Evolutionary conservation across 2,888 invertebrate genomes (phyloP), one percentile per base, ranked within the genome.

Genomic region (Nineta flava): DNA sequence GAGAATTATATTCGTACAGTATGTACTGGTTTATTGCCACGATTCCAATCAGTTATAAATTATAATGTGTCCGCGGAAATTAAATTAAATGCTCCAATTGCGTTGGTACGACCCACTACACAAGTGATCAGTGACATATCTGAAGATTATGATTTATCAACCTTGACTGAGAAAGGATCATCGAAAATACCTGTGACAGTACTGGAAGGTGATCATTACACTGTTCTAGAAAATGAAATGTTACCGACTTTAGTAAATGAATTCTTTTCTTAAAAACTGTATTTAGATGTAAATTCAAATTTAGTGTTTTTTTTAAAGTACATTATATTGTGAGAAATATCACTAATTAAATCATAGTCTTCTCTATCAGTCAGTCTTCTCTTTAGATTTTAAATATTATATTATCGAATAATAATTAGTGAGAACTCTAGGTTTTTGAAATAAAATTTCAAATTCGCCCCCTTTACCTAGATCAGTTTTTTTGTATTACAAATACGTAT

Each of bases 171-270:
- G 19, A 69, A 71, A 1, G 68, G 69, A 2, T 26, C n/a, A n/a
- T 26, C n/a, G 12, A 26, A 26, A 9, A 72, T 83, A 0, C 71
- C 72, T 1, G 68, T 84, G 0, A 73, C 77, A 57, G 73, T 71
- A 44, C 67, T 83, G 12, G 81, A 83, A 58, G 87, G 86, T 9
- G 81, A 81, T 59, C 87, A 87, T 58, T 62, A 74, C 0, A 76
- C 77, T 40, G 81, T 87, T 57, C 60, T 86, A 55, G 77, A 83
- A n/a, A 81, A 79, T 57, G 10, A 5, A 44, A 9, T 9, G 12
- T 21, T 44, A 44, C 13, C 21, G 2, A 13, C 21, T 21, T n/a
- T 44, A 12, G 13, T 44, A 10, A 44, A 44, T 7, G n/a, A 44
- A 13, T 44, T 21, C 12, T 44, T 44, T 44, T 7, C 26, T 2